Percentiles rank a stretch among this genome's conserved stretches.
phyloP scores from a whole-genome alignment of 2,888 invertebrate species.

The Drosophila rubida region DNA sequence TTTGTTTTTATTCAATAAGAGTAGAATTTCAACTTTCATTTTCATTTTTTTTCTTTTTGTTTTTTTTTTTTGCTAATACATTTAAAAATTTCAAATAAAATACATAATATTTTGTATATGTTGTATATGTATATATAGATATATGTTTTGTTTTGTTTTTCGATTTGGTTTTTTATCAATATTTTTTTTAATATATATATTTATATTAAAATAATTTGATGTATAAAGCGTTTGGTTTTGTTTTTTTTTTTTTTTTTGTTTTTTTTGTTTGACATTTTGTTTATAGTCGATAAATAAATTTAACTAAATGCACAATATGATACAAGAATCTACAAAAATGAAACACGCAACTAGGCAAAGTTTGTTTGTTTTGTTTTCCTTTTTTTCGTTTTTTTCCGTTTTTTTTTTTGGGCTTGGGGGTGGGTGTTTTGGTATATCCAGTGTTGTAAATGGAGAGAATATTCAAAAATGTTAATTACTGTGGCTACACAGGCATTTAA shows the following conservation, averaged over 20 bases:
- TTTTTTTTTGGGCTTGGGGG: conserved; percentile 26
- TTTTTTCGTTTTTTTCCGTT: background rate
- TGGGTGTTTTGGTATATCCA: conserved; percentile 40
- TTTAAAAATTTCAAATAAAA: conserved; percentile 74
- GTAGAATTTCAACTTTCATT: conserved; percentile 41
- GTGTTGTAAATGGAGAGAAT: conserved; percentile 58
- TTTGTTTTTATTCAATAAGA: conserved; percentile 30
- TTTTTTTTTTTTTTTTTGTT: conserved; percentile 37
- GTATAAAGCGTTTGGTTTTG: conserved; percentile 71
- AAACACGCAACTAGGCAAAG: conserved; percentile 53
- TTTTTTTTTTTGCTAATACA: conserved; percentile 56
- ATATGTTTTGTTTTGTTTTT: conserved; percentile 42
- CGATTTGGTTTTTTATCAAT: conserved; percentile 35
- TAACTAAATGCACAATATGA: conserved; percentile 73
- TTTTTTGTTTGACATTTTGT: conserved; percentile 33
- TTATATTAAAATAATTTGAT: conserved; percentile 78
- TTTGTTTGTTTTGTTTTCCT: background rate
- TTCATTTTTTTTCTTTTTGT: conserved; percentile 16
- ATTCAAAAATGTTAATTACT: conserved; percentile 36
- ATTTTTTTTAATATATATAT: conserved; percentile 54
- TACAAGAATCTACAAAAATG: conserved; percentile 53
- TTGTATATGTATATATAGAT: conserved; percentile 70
- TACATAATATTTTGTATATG: conserved; percentile 79
- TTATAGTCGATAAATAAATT: conserved; percentile 58
- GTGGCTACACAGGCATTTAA: conserved; percentile 52